These are phyloP conservation scores for Drosophila serrata DNA, from an alignment of 1,140 invertebrate species.

Conservation along the genomic window DNA sequence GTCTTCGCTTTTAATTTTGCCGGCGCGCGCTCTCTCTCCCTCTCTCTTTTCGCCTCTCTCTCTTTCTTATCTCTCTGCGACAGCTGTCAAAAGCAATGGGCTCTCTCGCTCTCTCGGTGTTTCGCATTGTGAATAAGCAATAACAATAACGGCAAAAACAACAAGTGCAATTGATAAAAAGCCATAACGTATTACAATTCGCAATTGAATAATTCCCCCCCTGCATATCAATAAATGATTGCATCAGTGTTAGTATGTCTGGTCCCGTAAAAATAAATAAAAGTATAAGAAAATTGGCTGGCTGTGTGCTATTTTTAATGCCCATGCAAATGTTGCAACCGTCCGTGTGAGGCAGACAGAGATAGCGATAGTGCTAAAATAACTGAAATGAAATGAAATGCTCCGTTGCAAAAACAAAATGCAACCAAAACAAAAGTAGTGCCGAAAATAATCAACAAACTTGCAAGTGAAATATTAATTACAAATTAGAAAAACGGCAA, in stretches of 20 bases:
- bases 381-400: slow-evolving; percentile 43
- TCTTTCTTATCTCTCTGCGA: slow-evolving; percentile 18
- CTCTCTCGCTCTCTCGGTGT: slow-evolving; percentile 18
- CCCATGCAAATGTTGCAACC: slow-evolving; percentile 54
- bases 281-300: slow-evolving; percentile 39
- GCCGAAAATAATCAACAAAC: slow-evolving; percentile 41
- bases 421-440: slow-evolving; percentile 21
- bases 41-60: background rate
- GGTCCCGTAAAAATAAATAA: slow-evolving; percentile 57
- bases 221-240: slow-evolving; percentile 41
- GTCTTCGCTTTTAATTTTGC: slow-evolving; percentile 54
- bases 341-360: slow-evolving; percentile 10
- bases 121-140: slow-evolving; percentile 50
- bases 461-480: slow-evolving; percentile 31
- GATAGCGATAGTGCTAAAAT: slow-evolving; percentile 40
- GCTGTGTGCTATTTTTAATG: slow-evolving; percentile 74
- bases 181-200: slow-evolving; percentile 26
- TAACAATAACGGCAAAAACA: slow-evolving; percentile 41
- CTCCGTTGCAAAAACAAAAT: slow-evolving; percentile 32
- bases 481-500: slow-evolving; percentile 27
- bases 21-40: slow-evolving; percentile 39
- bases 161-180: slow-evolving; percentile 48
- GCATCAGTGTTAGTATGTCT: slow-evolving; percentile 29
- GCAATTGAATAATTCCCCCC: slow-evolving; percentile 42
- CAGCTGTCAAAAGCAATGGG: slow-evolving; percentile 20